These are phyloP conservation scores for Calcarius lapponicus DNA, from an alignment of 2,797 vertebrate genomes.

Conservation along the genomic window DNA sequence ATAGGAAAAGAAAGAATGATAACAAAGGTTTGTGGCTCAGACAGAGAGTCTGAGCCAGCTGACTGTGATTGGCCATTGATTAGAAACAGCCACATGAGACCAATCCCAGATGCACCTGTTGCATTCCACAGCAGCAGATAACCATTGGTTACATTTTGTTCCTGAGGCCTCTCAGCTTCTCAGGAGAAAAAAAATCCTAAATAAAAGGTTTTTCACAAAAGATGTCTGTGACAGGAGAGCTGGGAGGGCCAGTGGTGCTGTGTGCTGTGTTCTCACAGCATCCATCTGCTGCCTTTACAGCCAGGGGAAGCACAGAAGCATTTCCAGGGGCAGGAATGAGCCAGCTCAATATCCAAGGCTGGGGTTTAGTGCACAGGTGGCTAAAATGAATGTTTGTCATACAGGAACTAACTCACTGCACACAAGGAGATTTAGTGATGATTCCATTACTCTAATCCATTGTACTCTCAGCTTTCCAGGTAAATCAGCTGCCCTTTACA, in stretches of 20 bases:
- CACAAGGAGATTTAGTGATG: neutral
- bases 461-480: neutral
- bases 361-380: neutral
- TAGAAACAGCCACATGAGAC: too few species aligned
- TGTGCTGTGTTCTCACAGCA: neutral
- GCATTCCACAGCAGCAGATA: too few species aligned
- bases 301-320: accelerated
- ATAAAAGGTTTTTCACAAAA: too few species aligned
- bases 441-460: neutral
- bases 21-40: too few species aligned
- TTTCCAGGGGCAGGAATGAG: neutral
- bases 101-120: too few species aligned
- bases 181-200: too few species aligned
- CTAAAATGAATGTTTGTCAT: neutral
- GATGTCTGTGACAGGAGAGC: neutral
- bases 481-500: neutral
- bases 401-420: neutral
- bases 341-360: neutral
- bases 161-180: too few species aligned
- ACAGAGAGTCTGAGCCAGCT: too few species aligned
- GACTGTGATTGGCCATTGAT: too few species aligned
- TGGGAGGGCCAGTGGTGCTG: accelerated
- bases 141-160: too few species aligned
- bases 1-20: too few species aligned
- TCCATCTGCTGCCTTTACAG: neutral